Percentiles rank a stretch among this genome's conserved stretches.
Evolutionary conservation across 1,140 invertebrate genomes (phyloP).

Genomic region (Diabrotica virgifera): DNA sequence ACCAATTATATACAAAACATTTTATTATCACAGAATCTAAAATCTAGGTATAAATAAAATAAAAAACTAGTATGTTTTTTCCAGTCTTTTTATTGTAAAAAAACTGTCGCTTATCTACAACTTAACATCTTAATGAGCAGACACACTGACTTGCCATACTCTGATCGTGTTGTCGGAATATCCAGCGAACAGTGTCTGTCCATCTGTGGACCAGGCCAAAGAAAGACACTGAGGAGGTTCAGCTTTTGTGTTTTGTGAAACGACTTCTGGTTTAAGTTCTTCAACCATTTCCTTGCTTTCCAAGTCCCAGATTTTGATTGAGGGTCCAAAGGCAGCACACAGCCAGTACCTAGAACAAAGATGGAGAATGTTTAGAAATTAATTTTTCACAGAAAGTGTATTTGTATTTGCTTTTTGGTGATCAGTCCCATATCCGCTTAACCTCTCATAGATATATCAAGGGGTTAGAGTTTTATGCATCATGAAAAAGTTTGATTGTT

Average conservation of each 20-base stretch:
- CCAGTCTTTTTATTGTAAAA: conserved; percentile 1
- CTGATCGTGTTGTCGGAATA: conserved; percentile 98
- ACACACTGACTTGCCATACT: conserved; percentile 96
- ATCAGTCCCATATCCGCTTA: conserved; percentile 53
- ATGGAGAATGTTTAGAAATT: too few relatives aligned
- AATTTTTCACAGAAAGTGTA: too few relatives aligned
- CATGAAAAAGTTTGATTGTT: conserved; percentile 21
- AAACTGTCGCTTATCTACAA: conserved; percentile 9
- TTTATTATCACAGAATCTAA: not conserved
- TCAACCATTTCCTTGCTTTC: conserved; percentile 99
- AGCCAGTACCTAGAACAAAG: conserved; percentile 84
- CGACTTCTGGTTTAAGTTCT: conserved; percentile 93
- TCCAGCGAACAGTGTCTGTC: conserved; percentile 97
- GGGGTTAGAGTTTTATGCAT: conserved; percentile 38
- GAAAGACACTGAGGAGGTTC: conserved; percentile 95
- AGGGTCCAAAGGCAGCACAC: conserved; percentile 98
- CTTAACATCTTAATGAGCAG: conserved; percentile 49
- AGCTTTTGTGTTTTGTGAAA: conserved; percentile 72
- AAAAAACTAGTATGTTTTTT: not conserved
- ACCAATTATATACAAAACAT: too few relatives aligned
- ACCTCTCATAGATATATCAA: conserved; percentile 47
- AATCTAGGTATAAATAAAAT: not conserved
- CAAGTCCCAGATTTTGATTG: conserved; percentile 99
- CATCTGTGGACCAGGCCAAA: conserved; percentile 98
- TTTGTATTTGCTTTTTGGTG: not conserved